Conservation (phyloP, 1,140 invertebrate genomes). For the Bombus ignitus region DNA sequence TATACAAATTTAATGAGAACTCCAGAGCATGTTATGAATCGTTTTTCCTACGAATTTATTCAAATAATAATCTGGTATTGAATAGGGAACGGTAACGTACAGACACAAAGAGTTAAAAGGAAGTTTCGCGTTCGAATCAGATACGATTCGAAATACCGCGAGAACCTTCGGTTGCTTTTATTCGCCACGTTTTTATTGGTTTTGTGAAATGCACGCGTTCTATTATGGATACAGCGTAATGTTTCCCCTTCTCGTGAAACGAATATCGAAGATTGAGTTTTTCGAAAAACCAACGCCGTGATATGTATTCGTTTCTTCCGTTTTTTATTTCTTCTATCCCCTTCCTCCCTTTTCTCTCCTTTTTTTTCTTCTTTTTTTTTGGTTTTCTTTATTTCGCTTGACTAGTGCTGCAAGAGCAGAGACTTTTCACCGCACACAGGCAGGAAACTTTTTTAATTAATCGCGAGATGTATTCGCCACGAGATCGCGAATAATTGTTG, state of each 20-base stretch:
- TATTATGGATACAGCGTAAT: constrained; percentile 29
- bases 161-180: constrained; percentile 7
- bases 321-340: not conserved
- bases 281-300: constrained; percentile 18
- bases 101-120: not conserved
- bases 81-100: not conserved
- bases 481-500: constrained; percentile 9
- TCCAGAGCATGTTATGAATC: not conserved
- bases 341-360: too few relatives aligned
- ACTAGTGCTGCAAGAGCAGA: not conserved
- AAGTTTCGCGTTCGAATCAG: constrained; percentile 1
- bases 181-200: constrained; percentile 12
- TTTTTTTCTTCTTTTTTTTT: not conserved
- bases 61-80: not conserved
- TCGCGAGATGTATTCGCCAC: not conserved
- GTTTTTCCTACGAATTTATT: not conserved
- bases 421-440: not conserved
- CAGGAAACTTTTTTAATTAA: constrained; percentile 28
- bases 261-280: constrained; percentile 44
- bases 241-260: constrained; percentile 17
- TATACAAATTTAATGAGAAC: too few relatives aligned
- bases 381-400: too few relatives aligned
- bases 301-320: not conserved
- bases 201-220: constrained; percentile 21
- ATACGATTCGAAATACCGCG: not conserved